Base-by-base conservation (phyloP, 2,113 vertebrate species). In the human (Homo sapiens) region DNA sequence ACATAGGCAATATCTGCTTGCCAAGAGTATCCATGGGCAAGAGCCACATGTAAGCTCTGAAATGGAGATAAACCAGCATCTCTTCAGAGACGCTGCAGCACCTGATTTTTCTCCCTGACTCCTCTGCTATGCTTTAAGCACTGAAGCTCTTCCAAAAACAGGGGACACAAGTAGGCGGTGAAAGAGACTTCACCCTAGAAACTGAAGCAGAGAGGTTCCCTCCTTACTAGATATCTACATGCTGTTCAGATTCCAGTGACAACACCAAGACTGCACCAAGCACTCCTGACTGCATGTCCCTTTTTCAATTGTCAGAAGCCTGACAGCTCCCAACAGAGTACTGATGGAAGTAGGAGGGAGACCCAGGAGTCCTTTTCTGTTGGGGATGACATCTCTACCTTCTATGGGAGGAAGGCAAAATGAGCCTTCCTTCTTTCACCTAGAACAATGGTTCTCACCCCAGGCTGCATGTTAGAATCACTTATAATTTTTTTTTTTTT, bases 341-440 rank as follows among this genome's bases (percentile, higher is more conserved):
- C 72, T 91, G 30, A 45, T n/a, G 66, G 66, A 88, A 87, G 22
- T 17, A 43, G 55, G 8, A 22, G 23, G 50, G 59, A 75, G 23
- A 55, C 80, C 45, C 4, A n/a, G 35, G 32, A 48, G 73, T 48
- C 27, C 50, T 93, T 25, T 90, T 50, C 17, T 79, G 1, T 35
- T 45, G 48, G 35, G 55, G 68, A 66, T 64, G 16, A n/a, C 22
- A 68, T 18, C 70, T 55, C 88, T 35, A 73, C 52, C n/a, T 84
- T 88, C 55, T 30, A 70, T 30, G 81, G 57, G 23, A 95, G 35
- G 23, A 92, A 97, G 90, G 61, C 73, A 73, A 89, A 91, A 35
- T 38, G 38, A 38, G 45, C 48, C 57, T 87, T 90, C 75, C 92
- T 59, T 78, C 43, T 40, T 93, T 73, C 55, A 91, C 64, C 85